These are phyloP conservation scores for Melanotaenia parkinsoni DNA, from an alignment of 2,797 vertebrate genomes.

Conservation along the genomic window DNA sequence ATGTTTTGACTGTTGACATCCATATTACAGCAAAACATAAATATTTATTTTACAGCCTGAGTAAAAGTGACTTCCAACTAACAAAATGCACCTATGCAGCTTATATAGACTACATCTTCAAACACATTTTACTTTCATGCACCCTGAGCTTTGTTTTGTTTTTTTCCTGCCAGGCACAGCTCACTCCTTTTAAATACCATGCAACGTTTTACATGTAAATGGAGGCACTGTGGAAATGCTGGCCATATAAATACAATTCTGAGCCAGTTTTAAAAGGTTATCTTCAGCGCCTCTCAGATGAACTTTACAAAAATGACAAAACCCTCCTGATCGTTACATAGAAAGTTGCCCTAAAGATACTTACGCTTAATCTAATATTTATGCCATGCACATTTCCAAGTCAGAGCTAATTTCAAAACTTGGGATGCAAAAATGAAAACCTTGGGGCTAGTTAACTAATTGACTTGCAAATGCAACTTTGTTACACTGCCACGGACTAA, in stretches of 20 bases:
- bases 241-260: slow-evolving; percentile 19
- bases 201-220: slow-evolving; percentile 24
- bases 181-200: slow-evolving; percentile 24
- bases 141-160: slow-evolving; percentile 10
- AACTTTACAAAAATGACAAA: slow-evolving; percentile 29
- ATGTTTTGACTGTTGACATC: slow-evolving; percentile 63
- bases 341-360: slow-evolving; percentile 54
- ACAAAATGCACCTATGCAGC: slow-evolving; percentile 34
- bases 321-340: slow-evolving; percentile 18
- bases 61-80: slow-evolving; percentile 23
- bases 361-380: slow-evolving; percentile 72
- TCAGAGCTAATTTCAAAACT: slow-evolving; percentile 71
- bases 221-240: slow-evolving; percentile 16
- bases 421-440: slow-evolving; percentile 62
- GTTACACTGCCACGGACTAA: slow-evolving; percentile 61
- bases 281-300: slow-evolving; percentile 9
- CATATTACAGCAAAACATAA: slow-evolving; percentile 56
- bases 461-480: slow-evolving; percentile 78
- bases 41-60: slow-evolving; percentile 59
- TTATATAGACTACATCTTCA: slow-evolving; percentile 24
- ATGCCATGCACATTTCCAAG: slow-evolving; percentile 66
- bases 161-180: slow-evolving; percentile 16
- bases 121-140: slow-evolving; percentile 34
- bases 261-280: slow-evolving; percentile 32
- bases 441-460: slow-evolving; percentile 70